Percentiles rank a stretch among this genome's conserved stretches.
Conservation (phyloP, 1,140 invertebrate species). For the Drosophila ananassae region DNA sequence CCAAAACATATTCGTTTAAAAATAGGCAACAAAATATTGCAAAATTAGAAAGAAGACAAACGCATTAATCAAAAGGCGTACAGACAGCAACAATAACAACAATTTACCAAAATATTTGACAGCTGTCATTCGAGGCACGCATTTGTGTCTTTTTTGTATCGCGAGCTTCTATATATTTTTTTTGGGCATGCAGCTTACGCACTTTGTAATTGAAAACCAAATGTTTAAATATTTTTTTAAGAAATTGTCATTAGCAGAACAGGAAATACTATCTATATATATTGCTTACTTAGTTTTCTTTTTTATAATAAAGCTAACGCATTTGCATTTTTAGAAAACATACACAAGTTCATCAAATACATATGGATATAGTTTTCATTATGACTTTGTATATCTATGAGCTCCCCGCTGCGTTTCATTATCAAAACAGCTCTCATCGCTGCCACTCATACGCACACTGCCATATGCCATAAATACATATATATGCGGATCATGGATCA, state of each 20-base stretch:
- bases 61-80: conserved; percentile 64
- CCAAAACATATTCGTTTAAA: conserved; percentile 32
- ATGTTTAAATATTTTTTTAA: conserved; percentile 35
- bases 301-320: conserved; percentile 4
- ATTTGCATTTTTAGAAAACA: conserved; percentile 50
- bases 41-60: conserved; percentile 51
- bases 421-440: conserved; percentile 48
- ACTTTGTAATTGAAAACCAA: conserved; percentile 63
- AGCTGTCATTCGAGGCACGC: conserved; percentile 72
- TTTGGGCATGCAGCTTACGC: conserved; percentile 67
- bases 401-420: conserved; percentile 67
- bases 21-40: conserved; percentile 43
- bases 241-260: conserved; percentile 55
- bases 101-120: conserved; percentile 62
- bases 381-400: conserved; percentile 21
- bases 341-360: background rate
- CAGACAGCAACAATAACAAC: conserved; percentile 24
- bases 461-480: conserved; percentile 4
- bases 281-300: too few relatives aligned
- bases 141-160: conserved; percentile 37
- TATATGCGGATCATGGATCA: conserved; percentile 34
- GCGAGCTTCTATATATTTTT: conserved; percentile 13
- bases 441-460: background rate
- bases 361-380: conserved; percentile 1
- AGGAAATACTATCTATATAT: conserved; percentile 39